phyloP scores from a whole-genome alignment of 2,888 invertebrate species.

The Heliconius aoede region DNA sequence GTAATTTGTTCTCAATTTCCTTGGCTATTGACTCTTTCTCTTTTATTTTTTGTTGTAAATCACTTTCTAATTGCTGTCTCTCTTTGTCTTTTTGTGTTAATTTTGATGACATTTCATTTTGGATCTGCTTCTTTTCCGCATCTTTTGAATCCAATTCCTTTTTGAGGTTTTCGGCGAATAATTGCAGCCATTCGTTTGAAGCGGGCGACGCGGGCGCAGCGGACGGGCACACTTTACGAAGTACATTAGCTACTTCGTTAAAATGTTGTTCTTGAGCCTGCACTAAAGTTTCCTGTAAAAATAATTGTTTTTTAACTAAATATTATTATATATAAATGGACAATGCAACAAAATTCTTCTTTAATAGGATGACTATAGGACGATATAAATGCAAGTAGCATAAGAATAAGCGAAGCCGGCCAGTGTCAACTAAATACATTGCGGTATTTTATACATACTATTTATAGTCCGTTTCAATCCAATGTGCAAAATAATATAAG shows the following conservation, averaged over 20 bases:
- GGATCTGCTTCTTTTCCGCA: constrained; percentile 41
- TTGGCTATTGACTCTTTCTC: constrained; percentile 45
- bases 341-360: not conserved
- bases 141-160: constrained; percentile 53
- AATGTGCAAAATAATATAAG: constrained; percentile 21
- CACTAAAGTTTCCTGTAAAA: constrained; percentile 65
- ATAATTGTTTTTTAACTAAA: not conserved
- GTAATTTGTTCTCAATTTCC: constrained; percentile 42
- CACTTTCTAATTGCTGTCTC: constrained; percentile 43
- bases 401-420: constrained; percentile 74
- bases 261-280: constrained; percentile 86
- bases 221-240: constrained; percentile 63
- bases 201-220: constrained; percentile 58
- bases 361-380: not conserved
- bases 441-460: constrained; percentile 4
- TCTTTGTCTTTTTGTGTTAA: constrained; percentile 45
- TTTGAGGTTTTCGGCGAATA: constrained; percentile 68
- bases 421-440: constrained; percentile 53
- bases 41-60: constrained; percentile 40
- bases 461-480: constrained; percentile 20
- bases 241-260: constrained; percentile 77
- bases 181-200: constrained; percentile 63
- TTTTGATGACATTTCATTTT: constrained; percentile 38
- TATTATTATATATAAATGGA: not conserved
- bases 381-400: not conserved